These are phyloP conservation scores for Sweltsa coloradensis DNA, from an alignment of 1,140 invertebrate genomes.

Conservation along the genomic window DNA sequence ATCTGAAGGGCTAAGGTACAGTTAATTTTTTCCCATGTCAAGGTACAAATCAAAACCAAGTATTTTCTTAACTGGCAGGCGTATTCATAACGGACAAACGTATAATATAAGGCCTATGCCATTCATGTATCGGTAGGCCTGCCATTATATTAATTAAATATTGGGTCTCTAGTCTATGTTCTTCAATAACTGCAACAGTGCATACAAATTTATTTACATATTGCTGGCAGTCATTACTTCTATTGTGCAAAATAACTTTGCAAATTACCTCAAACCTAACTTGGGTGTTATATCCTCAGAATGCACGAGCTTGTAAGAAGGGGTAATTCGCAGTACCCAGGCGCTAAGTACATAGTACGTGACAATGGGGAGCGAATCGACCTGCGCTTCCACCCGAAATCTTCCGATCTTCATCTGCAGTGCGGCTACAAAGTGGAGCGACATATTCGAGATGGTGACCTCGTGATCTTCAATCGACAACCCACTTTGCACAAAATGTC, in stretches of 20 bases:
- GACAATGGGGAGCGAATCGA: slow-evolving; percentile 99
- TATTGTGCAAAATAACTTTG: neutral
- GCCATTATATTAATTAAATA: too few species aligned
- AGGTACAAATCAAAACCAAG: too few species aligned
- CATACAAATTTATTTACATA: too few species aligned
- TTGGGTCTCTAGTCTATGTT: too few species aligned
- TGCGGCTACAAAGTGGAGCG: slow-evolving; percentile 97
- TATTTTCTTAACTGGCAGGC: too few species aligned
- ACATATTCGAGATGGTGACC: slow-evolving; percentile 95
- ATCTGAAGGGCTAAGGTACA: too few species aligned
- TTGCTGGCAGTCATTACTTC: too few species aligned
- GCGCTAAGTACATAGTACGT: slow-evolving; percentile 97
- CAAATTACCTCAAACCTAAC: neutral
- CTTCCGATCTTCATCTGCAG: slow-evolving; percentile 95
- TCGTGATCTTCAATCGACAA: slow-evolving; percentile 99
- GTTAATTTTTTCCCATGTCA: too few species aligned
- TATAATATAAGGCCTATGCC: too few species aligned
- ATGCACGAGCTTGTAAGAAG: slow-evolving; percentile 93
- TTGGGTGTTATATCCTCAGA: slow-evolving; percentile 35
- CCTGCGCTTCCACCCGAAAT: slow-evolving; percentile 94
- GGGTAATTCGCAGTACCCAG: slow-evolving; percentile 97
- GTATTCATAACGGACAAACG: too few species aligned
- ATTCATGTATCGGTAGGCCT: too few species aligned
- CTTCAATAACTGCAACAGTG: too few species aligned
- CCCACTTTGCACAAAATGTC: slow-evolving; percentile 99